Evolutionary conservation across 1,140 invertebrate species (phyloP), one percentile per base, ranked within the genome.

Genomic region (Sesamia nonagrioides): DNA sequence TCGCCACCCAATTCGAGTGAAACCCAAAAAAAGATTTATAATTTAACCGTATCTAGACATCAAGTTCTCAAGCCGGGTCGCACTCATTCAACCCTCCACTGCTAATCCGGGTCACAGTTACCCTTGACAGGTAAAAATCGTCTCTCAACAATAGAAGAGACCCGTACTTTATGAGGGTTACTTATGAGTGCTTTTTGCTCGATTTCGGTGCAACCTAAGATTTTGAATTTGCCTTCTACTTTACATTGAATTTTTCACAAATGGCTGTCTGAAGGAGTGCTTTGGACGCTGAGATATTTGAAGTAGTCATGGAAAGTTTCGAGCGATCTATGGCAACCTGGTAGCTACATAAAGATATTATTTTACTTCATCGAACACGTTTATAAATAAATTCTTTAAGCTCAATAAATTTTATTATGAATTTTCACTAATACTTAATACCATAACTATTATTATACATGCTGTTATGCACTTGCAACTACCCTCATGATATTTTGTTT

Each of bases 91-190:
- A 79, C 82, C 82, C 82, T 81, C 73, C 50, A 61, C 75, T 52
- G 81, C 77, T 77, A 82, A 82, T 79, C 79, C 82, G 71, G 75
- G 80, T 69, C 82, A 74, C 60, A 61, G 74, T 50, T 73, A 72
- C 80, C 82, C 80, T 85, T 85, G 84, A 85, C 84, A 85, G 82
- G 76, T 84, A 84, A 80, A 82, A 84, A 82, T 84, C 77, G 75
- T 52, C 78, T 15, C 71, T 48, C 78, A 72, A 82, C 79, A 84
- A 82, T 78, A 66, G 71, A 74, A 79, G 77, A 63, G 84, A 77
- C 66, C 78, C 52, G 79, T 81, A 45, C 74, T 79, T 78, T 77
- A 76, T 74, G 60, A 77, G 82, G 82, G 77, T 80, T 79, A 80
- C 63, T 75, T 79, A 82, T 73, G 82, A 82, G 77, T 66, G 40